These are phyloP conservation scores for Apostichopus leukothele DNA, from an alignment of 53 echinoderm and acorn worm species.

Conservation along the genomic window DNA sequence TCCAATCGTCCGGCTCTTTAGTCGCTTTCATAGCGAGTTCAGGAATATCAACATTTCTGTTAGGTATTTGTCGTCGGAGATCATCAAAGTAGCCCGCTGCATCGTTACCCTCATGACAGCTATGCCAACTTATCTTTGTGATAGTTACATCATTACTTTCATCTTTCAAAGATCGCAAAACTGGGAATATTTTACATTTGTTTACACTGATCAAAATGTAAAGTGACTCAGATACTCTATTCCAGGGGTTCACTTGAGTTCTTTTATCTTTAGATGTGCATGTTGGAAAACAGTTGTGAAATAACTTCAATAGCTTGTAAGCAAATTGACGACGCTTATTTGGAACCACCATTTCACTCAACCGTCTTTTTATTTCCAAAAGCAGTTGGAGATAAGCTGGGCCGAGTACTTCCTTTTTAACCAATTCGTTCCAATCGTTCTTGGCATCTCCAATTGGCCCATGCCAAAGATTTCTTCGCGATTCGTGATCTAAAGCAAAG, in stretches of 20 bases:
- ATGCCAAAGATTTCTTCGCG: conserved; percentile 71
- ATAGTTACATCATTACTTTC: background rate
- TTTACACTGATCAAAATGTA: background rate
- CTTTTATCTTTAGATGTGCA: background rate
- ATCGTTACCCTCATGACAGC: background rate
- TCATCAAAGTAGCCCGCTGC: conserved; percentile 32
- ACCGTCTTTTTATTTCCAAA: background rate
- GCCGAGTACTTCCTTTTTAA: conserved; percentile 57
- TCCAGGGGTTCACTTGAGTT: background rate
- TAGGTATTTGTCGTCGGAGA: background rate
- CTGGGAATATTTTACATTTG: conserved; percentile 18
- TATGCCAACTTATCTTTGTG: background rate
- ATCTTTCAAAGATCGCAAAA: background rate
- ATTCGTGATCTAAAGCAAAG: conserved; percentile 75
- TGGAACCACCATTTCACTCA: background rate
- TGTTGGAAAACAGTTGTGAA: conserved; percentile 3
- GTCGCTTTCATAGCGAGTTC: background rate
- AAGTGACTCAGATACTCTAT: conserved; percentile 5
- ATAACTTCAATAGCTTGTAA: background rate
- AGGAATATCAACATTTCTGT: background rate
- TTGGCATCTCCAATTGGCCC: conserved; percentile 48
- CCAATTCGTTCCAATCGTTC: conserved; percentile 61
- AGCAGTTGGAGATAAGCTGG: conserved; percentile 65
- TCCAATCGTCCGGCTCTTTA: background rate
- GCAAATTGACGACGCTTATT: background rate